Evolutionary conservation across 2,888 invertebrate genomes (phyloP).

Genomic region (Pilophorus perplexus): DNA sequence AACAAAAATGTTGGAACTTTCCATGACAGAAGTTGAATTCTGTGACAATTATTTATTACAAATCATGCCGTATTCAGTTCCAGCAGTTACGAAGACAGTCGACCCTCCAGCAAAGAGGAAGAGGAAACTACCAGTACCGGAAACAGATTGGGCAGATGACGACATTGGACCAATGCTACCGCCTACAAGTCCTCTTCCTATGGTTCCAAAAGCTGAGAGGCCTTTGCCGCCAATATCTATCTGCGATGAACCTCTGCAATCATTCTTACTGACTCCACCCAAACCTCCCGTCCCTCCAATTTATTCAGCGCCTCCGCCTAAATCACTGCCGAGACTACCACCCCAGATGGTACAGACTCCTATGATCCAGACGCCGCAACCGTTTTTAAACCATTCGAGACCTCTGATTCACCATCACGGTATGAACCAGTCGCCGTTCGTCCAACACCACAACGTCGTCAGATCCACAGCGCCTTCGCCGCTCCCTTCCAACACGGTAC

Average conservation of each 20-base stretch:
- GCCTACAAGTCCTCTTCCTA: conserved; percentile 2
- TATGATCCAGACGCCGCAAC: too few relatives aligned
- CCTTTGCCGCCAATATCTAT: background rate
- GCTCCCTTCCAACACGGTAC: background rate
- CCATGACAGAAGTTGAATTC: conserved; percentile 86
- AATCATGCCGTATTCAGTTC: conserved; percentile 63
- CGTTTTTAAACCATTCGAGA: too few relatives aligned
- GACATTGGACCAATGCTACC: background rate
- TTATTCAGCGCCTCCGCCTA: background rate
- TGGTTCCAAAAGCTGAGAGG: background rate
- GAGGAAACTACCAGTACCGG: conserved; percentile 3
- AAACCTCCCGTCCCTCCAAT: background rate
- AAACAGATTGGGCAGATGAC: background rate
- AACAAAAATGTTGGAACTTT: conserved; percentile 87
- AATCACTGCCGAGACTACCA: too few relatives aligned
- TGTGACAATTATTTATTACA: conserved; percentile 85
- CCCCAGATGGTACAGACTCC: too few relatives aligned
- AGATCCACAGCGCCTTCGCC: background rate
- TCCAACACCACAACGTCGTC: too few relatives aligned
- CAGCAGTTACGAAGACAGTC: background rate
- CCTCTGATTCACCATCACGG: too few relatives aligned
- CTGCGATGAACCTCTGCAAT: background rate
- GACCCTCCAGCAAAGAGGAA: conserved; percentile 19
- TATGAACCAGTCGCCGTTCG: too few relatives aligned
- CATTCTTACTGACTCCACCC: background rate